Conservation (phyloP, 2,888 invertebrate species). For the Luperina testacea region DNA sequence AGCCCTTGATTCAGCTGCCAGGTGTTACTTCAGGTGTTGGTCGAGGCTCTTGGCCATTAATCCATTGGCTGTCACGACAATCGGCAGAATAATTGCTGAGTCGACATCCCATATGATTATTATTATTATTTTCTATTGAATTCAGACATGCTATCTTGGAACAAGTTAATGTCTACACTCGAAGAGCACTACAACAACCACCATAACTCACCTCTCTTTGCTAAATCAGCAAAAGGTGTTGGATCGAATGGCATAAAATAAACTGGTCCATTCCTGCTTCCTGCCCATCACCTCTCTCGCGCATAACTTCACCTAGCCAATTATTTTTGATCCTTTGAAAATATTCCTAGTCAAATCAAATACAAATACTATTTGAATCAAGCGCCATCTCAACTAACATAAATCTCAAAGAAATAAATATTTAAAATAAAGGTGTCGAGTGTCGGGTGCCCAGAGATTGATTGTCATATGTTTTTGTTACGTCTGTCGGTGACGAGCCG, state of each 20-base stretch:
- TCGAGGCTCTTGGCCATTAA: no score
- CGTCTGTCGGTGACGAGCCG: constrained; percentile 28
- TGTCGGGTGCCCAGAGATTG: constrained; percentile 45
- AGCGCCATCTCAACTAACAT: background rate
- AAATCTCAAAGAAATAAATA: constrained; percentile 25
- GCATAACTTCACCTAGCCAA: background rate
- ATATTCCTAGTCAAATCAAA: constrained; percentile 3
- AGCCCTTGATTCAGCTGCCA: no score
- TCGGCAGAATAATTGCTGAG: no score
- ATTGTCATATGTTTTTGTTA: constrained; percentile 44
- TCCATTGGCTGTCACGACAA: no score
- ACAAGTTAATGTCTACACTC: no score
- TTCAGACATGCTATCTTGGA: background rate
- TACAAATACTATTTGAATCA: background rate
- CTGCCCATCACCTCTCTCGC: background rate
- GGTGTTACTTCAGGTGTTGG: no score
- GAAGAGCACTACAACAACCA: background rate
- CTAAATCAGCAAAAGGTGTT: background rate
- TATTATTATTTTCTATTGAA: background rate
- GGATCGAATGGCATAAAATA: background rate
- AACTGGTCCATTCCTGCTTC: background rate
- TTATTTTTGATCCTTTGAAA: background rate
- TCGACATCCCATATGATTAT: no score
- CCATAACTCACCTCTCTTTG: background rate
- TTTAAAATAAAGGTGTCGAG: constrained; percentile 1